phyloP scores from a whole-genome alignment of 2,113 vertebrate species.

The Odocoileus hemionus region DNA sequence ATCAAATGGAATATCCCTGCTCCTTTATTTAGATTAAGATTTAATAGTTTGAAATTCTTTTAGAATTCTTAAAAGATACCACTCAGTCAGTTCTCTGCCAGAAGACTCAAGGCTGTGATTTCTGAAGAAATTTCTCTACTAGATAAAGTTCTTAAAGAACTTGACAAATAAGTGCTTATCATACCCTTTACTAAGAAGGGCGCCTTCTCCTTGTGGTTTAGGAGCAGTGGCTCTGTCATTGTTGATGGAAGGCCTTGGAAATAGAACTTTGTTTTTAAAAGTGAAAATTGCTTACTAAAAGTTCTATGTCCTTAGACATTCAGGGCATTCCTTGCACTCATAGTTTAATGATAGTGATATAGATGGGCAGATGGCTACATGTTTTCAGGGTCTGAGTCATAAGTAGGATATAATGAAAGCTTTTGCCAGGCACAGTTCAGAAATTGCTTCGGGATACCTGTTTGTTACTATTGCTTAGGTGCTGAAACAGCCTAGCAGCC shows the following conservation, averaged over 20 bases:
- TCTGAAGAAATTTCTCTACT: background rate
- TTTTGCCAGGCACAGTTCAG: background rate
- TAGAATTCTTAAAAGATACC: background rate
- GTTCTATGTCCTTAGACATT: constrained; percentile 39
- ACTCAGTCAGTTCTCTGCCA: background rate
- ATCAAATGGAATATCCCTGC: background rate
- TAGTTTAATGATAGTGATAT: constrained; percentile 37
- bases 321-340: background rate
- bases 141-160: background rate
- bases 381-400: background rate
- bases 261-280: background rate
- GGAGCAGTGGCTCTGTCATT: background rate
- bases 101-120: background rate
- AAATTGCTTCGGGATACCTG: background rate
- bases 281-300: constrained; percentile 6
- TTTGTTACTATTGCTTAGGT: background rate
- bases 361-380: background rate
- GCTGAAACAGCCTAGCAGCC: background rate
- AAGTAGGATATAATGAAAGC: background rate
- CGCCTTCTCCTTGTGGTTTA: background rate
- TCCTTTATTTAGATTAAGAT: background rate
- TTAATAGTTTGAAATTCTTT: background rate
- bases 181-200: background rate
- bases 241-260: background rate
- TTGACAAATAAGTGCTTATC: background rate